Conservation (phyloP, 2,797 vertebrate species). For the Gallinago stenura region DNA sequence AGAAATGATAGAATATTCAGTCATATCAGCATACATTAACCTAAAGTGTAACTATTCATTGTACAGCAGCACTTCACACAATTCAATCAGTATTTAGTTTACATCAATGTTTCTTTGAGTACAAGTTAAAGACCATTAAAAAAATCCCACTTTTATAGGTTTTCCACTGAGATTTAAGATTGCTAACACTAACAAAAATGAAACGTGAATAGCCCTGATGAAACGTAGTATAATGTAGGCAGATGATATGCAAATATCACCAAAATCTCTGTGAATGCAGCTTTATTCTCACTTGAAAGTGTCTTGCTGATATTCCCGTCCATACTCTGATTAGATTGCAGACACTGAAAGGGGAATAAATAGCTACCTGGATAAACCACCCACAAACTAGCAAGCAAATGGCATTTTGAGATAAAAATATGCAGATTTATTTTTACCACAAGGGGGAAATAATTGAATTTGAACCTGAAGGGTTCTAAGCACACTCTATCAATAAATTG, state of each 20-base stretch:
- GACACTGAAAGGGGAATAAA: background rate
- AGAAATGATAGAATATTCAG: background rate
- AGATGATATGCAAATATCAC: background rate
- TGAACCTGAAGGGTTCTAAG: background rate
- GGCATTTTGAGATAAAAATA: background rate
- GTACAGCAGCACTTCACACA: background rate
- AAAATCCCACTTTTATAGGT: background rate
- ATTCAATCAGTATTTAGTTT: background rate
- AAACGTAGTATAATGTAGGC: background rate
- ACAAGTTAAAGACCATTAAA: background rate
- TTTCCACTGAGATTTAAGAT: background rate
- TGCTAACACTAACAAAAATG: background rate
- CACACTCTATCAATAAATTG: background rate
- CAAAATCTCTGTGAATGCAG: background rate
- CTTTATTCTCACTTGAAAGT: background rate
- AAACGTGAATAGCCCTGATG: background rate
- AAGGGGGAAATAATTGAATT: background rate
- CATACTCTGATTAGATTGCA: background rate
- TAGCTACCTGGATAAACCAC: background rate
- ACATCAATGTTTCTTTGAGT: background rate
- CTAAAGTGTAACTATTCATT: background rate
- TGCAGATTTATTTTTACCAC: constrained; percentile 2
- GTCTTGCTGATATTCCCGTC: background rate
- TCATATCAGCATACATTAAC: background rate
- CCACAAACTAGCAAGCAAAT: background rate